Conservation (phyloP, 2,797 vertebrate genomes). For the Tragelaphus eurycerus region DNA sequence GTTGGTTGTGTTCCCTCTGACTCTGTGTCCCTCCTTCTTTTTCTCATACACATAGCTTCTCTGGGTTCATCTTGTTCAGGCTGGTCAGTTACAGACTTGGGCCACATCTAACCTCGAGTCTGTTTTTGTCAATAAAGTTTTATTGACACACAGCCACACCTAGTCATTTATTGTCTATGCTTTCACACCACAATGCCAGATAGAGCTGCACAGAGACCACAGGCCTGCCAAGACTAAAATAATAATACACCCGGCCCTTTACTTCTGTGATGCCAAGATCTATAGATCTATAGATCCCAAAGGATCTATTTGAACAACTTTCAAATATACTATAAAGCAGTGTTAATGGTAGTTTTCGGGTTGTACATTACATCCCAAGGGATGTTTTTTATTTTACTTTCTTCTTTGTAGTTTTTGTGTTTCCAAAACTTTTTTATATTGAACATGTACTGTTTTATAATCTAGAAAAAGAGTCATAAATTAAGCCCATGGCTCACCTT, state of each 20-base stretch:
- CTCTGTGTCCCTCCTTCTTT: background rate
- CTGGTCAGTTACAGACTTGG: background rate
- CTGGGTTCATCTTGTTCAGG: background rate
- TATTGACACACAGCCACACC: background rate
- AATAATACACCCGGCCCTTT: background rate
- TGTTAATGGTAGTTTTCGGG: rapidly evolving
- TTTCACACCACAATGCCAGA: background rate
- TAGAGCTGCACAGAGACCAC: background rate
- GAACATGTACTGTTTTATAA: background rate
- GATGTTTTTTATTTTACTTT: background rate
- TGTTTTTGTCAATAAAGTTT: background rate
- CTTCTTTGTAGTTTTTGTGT: background rate
- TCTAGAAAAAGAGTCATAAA: background rate
- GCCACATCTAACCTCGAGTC: background rate
- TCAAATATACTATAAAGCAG: background rate
- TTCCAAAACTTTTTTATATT: background rate
- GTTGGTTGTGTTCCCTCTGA: background rate
- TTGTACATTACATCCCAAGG: background rate
- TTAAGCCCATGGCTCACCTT: background rate
- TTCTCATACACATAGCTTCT: background rate
- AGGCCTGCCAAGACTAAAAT: background rate
- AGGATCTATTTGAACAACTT: background rate
- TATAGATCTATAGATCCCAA: background rate
- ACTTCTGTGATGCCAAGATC: too few species aligned
- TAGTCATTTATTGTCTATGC: background rate